A percentile compares a stretch with the other conserved stretches of the same genome.
Evolutionary conservation across 2,797 vertebrate species (phyloP).

Genomic region (Microctenopoma stevenorrisi): DNA sequence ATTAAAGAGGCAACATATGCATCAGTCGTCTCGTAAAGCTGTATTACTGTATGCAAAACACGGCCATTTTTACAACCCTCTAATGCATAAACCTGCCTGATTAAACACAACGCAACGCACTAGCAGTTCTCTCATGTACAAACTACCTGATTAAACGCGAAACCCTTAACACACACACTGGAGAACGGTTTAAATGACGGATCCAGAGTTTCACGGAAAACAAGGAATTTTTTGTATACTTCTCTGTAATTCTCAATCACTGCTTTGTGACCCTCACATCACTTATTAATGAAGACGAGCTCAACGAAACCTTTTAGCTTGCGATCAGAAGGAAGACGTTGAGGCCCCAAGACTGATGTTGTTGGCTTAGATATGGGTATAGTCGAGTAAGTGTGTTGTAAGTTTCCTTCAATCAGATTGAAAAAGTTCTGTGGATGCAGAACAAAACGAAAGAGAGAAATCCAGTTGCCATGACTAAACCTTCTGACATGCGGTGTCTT

Average conservation of each 20-base stretch:
- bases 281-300: conserved; percentile 37
- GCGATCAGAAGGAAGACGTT: conserved; percentile 27
- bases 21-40: conserved; percentile 3
- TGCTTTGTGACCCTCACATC: neutral
- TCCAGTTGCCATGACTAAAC: no score
- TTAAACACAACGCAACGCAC: conserved; percentile 18
- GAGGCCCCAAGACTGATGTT: conserved; percentile 35
- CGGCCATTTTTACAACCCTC: conserved; percentile 4
- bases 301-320: conserved; percentile 55
- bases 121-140: neutral
- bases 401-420: neutral
- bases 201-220: neutral
- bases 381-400: conserved; percentile 5
- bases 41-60: neutral
- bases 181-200: no score
- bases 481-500: neutral
- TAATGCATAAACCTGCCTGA: conserved; percentile 20
- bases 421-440: no score
- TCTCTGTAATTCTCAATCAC: neutral
- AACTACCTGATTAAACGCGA: conserved; percentile 14
- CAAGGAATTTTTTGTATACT: neutral
- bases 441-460: no score
- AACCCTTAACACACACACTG: neutral
- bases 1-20: conserved; percentile 15
- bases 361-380: conserved; percentile 6